Evolutionary conservation across 2,888 invertebrate species (phyloP), one percentile per base, ranked within the genome.

Genomic region (Cheilosia variabilis): DNA sequence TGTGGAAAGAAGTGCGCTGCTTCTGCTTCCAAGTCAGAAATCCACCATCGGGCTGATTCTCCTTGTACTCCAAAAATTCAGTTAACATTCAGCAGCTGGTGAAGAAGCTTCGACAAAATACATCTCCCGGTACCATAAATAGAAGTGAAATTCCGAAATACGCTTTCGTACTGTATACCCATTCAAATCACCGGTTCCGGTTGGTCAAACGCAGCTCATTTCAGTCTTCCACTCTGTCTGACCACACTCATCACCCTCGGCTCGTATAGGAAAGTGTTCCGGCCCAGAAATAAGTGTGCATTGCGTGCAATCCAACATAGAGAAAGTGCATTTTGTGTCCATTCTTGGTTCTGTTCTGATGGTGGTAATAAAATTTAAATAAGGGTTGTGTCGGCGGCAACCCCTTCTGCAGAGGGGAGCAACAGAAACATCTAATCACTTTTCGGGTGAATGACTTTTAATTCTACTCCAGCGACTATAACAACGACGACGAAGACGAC

Each of bases 1-100:
- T 92, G 91, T 91, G 91, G 92, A 91, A 91, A 91, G 86, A 86
- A 80, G 52, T 66, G 65, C 58, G 52, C 80, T 31, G 69, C 75
- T 47, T 62, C 80, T 31, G 69, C 75, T 47, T 62, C 15, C 24
- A 24, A 60, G 43, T 58, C 53, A 69, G 43, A 71, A 47, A 41
- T 6, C 50, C 57, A 62, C 52, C 52, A 68, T 43, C 65, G 52
- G 65, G 50, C 53, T 75, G 6, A 72, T 65, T 68, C 66, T 43
- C 19, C 24, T 50, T 45, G 37, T 52, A 58, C 41, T 45, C 37
- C 66, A 17, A 65, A 17, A 69, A 55, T 76, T 86, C 91, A 89
- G 91, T 92, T 91, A 89, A 89, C 90, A 89, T 89, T 89, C 89
- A 89, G 86, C 82, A 63, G 81, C 78, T 72, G 60, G 31, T 37